Evolutionary conservation across 1,140 invertebrate genomes (phyloP).

Genomic region (Heliothis virescens): DNA sequence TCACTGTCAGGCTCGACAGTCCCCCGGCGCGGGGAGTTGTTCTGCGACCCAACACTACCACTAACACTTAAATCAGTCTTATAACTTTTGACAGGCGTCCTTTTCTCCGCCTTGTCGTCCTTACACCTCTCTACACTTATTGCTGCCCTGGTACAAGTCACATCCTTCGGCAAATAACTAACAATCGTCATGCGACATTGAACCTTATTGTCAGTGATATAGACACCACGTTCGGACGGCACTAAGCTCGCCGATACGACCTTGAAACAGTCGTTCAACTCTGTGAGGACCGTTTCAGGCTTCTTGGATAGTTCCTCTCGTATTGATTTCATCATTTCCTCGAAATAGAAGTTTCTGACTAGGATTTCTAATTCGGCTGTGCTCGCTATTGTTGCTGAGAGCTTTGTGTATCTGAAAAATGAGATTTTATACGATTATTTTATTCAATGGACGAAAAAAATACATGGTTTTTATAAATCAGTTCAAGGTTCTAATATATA

Average conservation of each 20-base stretch:
- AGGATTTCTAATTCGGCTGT: slow-evolving; percentile 90
- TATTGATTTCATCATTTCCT: slow-evolving; percentile 91
- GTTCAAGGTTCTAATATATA: too few relatives aligned
- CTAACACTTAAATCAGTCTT: slow-evolving; percentile 86
- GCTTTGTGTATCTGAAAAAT: slow-evolving; percentile 89
- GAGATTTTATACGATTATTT: neutral
- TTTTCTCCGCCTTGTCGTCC: slow-evolving; percentile 70
- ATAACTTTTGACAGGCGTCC: slow-evolving; percentile 77
- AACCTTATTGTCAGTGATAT: slow-evolving; percentile 87
- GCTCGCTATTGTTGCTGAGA: slow-evolving; percentile 92
- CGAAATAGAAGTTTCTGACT: slow-evolving; percentile 91
- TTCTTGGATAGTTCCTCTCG: slow-evolving; percentile 82
- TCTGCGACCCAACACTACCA: slow-evolving; percentile 67
- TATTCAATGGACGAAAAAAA: neutral
- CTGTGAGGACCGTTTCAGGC: slow-evolving; percentile 81
- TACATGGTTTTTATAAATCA: neutral
- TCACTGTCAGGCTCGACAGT: slow-evolving; percentile 65
- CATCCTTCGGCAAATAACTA: slow-evolving; percentile 86
- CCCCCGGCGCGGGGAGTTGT: slow-evolving; percentile 68
- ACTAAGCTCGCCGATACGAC: slow-evolving; percentile 77
- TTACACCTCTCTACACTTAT: slow-evolving; percentile 85
- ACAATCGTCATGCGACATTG: slow-evolving; percentile 86
- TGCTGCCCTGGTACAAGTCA: slow-evolving; percentile 85
- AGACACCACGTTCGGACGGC: slow-evolving; percentile 82
- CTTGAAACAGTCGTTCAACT: slow-evolving; percentile 84